Conservation (phyloP, 2,888 invertebrate genomes). For the Proisotoma minuta region DNA sequence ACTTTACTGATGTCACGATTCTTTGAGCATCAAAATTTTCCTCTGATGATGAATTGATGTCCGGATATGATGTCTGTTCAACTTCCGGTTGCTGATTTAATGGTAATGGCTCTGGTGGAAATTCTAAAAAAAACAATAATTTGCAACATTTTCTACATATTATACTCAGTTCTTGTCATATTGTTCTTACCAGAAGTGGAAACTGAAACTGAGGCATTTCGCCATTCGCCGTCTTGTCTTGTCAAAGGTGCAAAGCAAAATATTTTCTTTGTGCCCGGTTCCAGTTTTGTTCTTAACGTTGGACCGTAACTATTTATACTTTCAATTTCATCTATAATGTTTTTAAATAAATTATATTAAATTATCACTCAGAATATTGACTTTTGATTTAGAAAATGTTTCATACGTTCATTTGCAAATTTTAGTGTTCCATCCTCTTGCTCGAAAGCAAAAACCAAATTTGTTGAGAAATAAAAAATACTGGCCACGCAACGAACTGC, state of each 20-base stretch:
- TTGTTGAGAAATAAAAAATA: conserved; percentile 43
- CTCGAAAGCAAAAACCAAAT: conserved; percentile 42
- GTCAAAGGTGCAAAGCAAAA: conserved; percentile 44
- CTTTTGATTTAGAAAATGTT: background rate
- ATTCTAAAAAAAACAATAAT: no score
- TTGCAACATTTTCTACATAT: no score
- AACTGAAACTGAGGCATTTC: conserved; percentile 29
- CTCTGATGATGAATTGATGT: no score
- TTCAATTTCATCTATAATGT: conserved; percentile 31
- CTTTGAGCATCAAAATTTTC: background rate
- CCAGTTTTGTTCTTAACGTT: conserved; percentile 23
- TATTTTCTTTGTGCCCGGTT: conserved; percentile 27
- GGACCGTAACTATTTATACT: conserved; percentile 39
- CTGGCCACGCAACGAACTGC: conserved; percentile 39
- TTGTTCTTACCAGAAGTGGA: conserved; percentile 4
- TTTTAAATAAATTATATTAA: background rate
- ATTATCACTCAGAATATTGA: background rate
- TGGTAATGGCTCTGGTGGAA: no score
- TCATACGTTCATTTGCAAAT: conserved; percentile 33
- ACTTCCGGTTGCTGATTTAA: no score
- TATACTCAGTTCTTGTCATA: no score
- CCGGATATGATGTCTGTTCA: no score
- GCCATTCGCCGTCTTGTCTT: conserved; percentile 37
- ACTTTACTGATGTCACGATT: background rate
- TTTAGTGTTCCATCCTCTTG: conserved; percentile 39